phyloP scores from a whole-genome alignment of 2,113 vertebrate species.

The Alaudala cheleensis region DNA sequence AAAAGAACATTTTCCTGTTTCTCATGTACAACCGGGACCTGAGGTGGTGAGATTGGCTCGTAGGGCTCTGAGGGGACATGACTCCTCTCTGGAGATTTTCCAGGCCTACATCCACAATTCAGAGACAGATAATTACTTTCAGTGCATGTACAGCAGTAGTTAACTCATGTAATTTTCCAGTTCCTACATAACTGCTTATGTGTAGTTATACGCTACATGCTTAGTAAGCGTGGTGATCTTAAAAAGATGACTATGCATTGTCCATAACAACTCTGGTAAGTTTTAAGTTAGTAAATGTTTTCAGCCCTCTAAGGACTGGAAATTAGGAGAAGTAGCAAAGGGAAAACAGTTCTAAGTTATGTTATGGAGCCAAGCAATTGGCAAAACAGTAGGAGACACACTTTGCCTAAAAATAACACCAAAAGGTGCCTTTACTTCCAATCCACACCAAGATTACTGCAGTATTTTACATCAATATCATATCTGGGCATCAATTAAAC shows the following conservation, averaged over 20 bases:
- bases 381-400: neutral
- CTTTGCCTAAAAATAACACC: neutral
- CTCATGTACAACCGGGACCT: slow-evolving; percentile 84
- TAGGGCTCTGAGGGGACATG: slow-evolving; percentile 87
- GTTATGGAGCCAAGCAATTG: neutral
- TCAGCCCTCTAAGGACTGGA: neutral
- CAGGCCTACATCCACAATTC: slow-evolving; percentile 78
- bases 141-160: neutral
- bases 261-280: neutral
- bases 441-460: neutral
- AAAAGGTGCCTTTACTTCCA: neutral
- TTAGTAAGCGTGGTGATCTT: neutral
- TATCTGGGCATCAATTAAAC: neutral
- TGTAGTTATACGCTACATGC: neutral
- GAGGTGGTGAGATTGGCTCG: slow-evolving; percentile 96
- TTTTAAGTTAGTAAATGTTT: neutral
- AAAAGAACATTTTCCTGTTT: slow-evolving; percentile 85
- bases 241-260: neutral
- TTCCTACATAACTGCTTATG: neutral
- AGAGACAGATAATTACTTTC: neutral
- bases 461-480: neutral
- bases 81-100: slow-evolving; percentile 94
- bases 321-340: neutral
- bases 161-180: neutral
- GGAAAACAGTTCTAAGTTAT: neutral